Evolutionary conservation across 2,113 vertebrate species (phyloP), one percentile per base, ranked within the genome.

Genomic region (Chlamydotis undulata): DNA sequence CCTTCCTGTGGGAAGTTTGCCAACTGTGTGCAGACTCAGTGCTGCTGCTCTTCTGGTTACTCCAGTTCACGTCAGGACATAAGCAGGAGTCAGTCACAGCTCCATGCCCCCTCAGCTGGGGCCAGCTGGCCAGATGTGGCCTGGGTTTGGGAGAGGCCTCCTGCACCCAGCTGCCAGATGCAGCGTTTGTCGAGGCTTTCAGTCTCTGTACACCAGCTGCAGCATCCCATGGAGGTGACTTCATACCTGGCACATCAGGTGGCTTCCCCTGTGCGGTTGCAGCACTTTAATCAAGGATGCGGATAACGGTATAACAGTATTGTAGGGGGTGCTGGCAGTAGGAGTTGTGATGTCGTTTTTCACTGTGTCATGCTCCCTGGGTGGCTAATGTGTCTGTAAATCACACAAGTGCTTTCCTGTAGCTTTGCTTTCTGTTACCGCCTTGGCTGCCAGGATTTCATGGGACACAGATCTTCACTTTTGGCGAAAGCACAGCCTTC

Each of bases 321-420:
- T 19, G 59, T 11, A 35, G 47, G 76, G 75, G 7, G 31, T 56
- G 45, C 67, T 93, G 90, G 35, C 90, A 65, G 69, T 9, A 29
- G 63, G 23, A 89, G 60, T 1, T 84, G 56, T 75, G 73, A 73
- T 78, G 53, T 68, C 77, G 53, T 75, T 92, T 91, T 83, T 83
- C 35, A 12, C 60, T 10, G 3, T 75, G 22, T 45, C 53, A 4
- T 31, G 35, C 76, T 96, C 86, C 69, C 41, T 52, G 45, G 43
- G 90, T 78, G 80, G 67, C 59, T 92, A 83, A 87, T 64, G 61
- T 84, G 69, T 67, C 83, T 71, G 79, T 87, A 87, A 94, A 93
- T 81, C 88, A 78, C 57, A 56, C 65, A 75, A 78, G 18, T 89
- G 80, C 85, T 93, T 94, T 90, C 88, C 88, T 0, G 3, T 59